phyloP scores from a whole-genome alignment of 2,888 invertebrate genomes.

The Aporophyla lueneburgensis region DNA sequence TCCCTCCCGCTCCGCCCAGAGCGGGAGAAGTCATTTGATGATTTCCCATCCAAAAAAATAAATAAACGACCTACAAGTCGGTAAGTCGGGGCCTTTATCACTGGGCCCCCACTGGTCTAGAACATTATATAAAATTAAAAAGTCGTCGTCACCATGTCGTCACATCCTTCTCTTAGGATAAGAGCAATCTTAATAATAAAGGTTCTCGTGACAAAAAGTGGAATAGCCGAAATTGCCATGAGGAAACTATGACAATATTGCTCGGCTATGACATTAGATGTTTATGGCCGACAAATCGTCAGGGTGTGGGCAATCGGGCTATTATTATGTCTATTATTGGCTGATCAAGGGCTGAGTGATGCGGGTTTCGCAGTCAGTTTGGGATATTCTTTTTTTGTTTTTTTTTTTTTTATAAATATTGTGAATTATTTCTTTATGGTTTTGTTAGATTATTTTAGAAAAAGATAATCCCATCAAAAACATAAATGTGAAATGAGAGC shows the following conservation, averaged over 20 bases:
- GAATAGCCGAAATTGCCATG: constrained; percentile 14
- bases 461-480: too few relatives aligned
- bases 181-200: constrained; percentile 33
- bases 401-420: background rate
- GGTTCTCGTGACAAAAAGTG: constrained; percentile 23
- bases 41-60: too few relatives aligned
- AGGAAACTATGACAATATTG: constrained; percentile 42
- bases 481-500: too few relatives aligned
- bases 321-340: constrained; percentile 24
- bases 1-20: too few relatives aligned
- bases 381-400: too few relatives aligned
- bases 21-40: too few relatives aligned
- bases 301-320: constrained; percentile 29
- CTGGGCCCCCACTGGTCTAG: too few relatives aligned
- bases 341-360: constrained; percentile 1
- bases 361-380: background rate
- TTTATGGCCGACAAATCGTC: constrained; percentile 42
- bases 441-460: too few relatives aligned
- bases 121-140: background rate
- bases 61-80: too few relatives aligned
- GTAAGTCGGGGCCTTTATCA: too few relatives aligned
- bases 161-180: constrained; percentile 13
- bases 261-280: constrained; percentile 18
- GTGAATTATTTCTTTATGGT: background rate
- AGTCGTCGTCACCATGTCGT: background rate